Evolutionary conservation across 2,113 vertebrate species (phyloP).

Genomic region (Chaetodon auriga): DNA sequence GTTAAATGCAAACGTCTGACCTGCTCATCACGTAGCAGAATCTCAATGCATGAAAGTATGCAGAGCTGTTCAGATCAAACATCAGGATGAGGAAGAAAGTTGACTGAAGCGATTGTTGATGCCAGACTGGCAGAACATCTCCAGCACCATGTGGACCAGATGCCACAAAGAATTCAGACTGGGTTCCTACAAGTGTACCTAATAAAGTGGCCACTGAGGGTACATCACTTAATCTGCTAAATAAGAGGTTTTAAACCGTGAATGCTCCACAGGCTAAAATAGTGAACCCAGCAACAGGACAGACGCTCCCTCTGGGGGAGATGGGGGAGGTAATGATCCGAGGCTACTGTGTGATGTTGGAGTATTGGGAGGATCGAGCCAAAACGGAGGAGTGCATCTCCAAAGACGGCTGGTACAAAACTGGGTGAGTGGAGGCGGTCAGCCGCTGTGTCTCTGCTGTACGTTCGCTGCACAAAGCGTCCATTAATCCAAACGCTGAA

Average conservation of each 20-base stretch:
- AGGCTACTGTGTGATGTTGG: slow-evolving; percentile 94
- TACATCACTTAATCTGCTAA: background rate
- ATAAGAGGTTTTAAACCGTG: background rate
- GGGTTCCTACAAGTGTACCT: too few species aligned
- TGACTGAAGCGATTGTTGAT: background rate
- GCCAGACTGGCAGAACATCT: background rate
- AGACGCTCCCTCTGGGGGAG: slow-evolving; percentile 82
- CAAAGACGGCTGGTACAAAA: slow-evolving; percentile 91
- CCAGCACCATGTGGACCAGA: too few species aligned
- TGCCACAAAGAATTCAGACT: too few species aligned
- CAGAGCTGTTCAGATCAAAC: background rate
- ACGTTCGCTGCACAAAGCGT: too few species aligned
- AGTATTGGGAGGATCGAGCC: slow-evolving; percentile 89
- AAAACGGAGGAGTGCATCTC: slow-evolving; percentile 87
- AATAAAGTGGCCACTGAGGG: too few species aligned
- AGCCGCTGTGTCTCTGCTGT: too few species aligned
- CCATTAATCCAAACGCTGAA: too few species aligned
- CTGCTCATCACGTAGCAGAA: too few species aligned
- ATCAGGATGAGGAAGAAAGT: background rate
- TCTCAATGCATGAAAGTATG: too few species aligned
- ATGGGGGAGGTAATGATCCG: slow-evolving; percentile 90
- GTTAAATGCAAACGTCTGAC: too few species aligned
- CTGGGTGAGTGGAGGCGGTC: slow-evolving; percentile 87
- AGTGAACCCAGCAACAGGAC: slow-evolving; percentile 81
- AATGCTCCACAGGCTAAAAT: slow-evolving; percentile 88